Percentiles rank a stretch among this genome's conserved stretches.
Evolutionary conservation across 2,797 vertebrate genomes (phyloP).

Genomic region (Zenarchopterus dispar): DNA sequence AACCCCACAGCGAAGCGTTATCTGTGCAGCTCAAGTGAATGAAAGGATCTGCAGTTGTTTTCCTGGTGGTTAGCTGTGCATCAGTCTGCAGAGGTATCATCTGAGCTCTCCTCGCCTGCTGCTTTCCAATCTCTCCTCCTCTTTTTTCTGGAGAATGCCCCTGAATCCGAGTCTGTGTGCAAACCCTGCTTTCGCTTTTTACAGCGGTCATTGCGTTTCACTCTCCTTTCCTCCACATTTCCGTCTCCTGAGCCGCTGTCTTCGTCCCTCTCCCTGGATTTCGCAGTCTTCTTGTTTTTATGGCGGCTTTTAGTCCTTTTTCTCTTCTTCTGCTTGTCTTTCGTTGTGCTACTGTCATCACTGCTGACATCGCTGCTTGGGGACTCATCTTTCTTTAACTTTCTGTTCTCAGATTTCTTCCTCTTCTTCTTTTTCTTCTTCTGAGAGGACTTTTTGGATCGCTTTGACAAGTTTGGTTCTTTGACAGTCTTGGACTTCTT

Average conservation of each 20-base stretch:
- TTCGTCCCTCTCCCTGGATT: slow-evolving; percentile 76
- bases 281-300: slow-evolving; percentile 70
- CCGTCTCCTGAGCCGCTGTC: slow-evolving; percentile 83
- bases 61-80: slow-evolving; percentile 24
- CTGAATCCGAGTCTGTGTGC: slow-evolving; percentile 54
- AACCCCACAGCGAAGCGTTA: slow-evolving; percentile 33
- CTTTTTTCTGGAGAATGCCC: slow-evolving; percentile 70
- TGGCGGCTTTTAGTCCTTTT: slow-evolving; percentile 75
- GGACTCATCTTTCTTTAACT: slow-evolving; percentile 80
- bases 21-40: slow-evolving; percentile 35
- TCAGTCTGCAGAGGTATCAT: slow-evolving; percentile 85
- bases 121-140: slow-evolving; percentile 92
- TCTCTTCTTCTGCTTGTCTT: slow-evolving; percentile 66
- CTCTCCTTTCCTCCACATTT: slow-evolving; percentile 51
- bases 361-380: slow-evolving; percentile 73
- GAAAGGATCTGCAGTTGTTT: slow-evolving; percentile 33
- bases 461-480: slow-evolving; percentile 83
- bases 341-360: slow-evolving; percentile 43
- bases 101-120: slow-evolving; percentile 83
- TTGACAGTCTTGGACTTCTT: slow-evolving; percentile 81
- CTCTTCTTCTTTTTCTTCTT: slow-evolving; percentile 92
- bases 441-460: slow-evolving; percentile 89
- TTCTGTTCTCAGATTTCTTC: slow-evolving; percentile 87
- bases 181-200: slow-evolving; percentile 75
- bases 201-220: slow-evolving; percentile 58